phyloP scores from a whole-genome alignment of 2,113 vertebrate species.

The Corythoichthys haematopterus region DNA sequence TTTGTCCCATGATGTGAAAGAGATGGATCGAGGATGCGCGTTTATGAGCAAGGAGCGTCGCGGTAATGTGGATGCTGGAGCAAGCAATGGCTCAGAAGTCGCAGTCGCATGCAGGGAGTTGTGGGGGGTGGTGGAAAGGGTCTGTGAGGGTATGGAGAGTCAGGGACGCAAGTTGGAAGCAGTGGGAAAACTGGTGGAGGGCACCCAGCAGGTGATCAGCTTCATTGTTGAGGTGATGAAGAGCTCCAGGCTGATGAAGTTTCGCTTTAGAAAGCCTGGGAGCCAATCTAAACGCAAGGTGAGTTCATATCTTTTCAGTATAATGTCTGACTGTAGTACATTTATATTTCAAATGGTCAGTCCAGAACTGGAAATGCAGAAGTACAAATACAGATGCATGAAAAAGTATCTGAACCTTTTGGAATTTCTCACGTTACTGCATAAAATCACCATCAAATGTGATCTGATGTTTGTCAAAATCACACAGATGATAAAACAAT shows the following conservation, averaged over 20 bases:
- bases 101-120: conserved; percentile 66
- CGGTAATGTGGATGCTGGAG: neutral
- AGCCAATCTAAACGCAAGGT: conserved; percentile 5
- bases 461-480: too few relatives aligned
- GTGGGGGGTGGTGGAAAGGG: conserved; percentile 61
- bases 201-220: conserved; percentile 77
- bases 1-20: conserved; percentile 72
- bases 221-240: conserved; percentile 76
- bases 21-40: conserved; percentile 66
- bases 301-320: neutral
- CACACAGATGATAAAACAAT: too few relatives aligned
- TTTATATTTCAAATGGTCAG: neutral
- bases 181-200: conserved; percentile 74
- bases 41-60: conserved; percentile 34
- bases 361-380: neutral
- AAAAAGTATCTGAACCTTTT: too few relatives aligned
- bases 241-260: conserved; percentile 66
- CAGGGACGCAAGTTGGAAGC: conserved; percentile 77
- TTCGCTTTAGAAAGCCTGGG: conserved; percentile 62
- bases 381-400: too few relatives aligned
- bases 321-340: too few relatives aligned
- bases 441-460: too few relatives aligned
- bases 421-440: too few relatives aligned
- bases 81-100: conserved; percentile 27
- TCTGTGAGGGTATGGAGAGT: conserved; percentile 64